These are phyloP conservation scores for Coenonympha arcania DNA, from an alignment of 2,888 invertebrate species.

Conservation along the genomic window DNA sequence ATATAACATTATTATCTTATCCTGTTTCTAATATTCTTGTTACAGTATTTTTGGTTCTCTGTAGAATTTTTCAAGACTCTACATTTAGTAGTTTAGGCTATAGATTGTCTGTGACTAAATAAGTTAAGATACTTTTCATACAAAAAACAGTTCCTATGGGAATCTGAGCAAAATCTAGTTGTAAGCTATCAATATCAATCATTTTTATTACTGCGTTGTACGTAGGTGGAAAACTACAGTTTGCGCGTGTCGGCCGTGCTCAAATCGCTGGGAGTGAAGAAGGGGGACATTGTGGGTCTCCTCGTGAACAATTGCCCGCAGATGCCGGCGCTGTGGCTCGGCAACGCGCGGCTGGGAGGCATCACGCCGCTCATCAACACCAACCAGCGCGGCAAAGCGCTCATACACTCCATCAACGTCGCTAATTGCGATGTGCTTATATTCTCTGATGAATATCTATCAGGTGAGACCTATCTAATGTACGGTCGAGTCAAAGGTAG, in stretches of 20 bases:
- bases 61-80: no score
- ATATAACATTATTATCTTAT: no score
- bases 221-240: slow-evolving; percentile 87
- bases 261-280: slow-evolving; percentile 83
- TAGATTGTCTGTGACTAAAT: no score
- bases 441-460: slow-evolving; percentile 80
- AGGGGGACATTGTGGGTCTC: slow-evolving; percentile 91
- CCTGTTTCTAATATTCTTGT: no score
- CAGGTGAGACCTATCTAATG: slow-evolving; percentile 60
- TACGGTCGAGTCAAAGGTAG: no score
- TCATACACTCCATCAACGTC: slow-evolving; percentile 90
- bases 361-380: slow-evolving; percentile 94
- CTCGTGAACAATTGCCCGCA: slow-evolving; percentile 94
- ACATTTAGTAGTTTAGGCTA: no score
- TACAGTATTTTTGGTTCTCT: no score
- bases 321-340: slow-evolving; percentile 93
- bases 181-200: no score
- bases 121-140: no score
- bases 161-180: no score
- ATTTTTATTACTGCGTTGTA: background rate
- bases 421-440: slow-evolving; percentile 90
- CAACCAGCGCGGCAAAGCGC: slow-evolving; percentile 86
- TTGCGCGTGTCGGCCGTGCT: slow-evolving; percentile 88
- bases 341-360: slow-evolving; percentile 88
- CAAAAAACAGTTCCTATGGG: no score